Base-by-base conservation (phyloP, 2,113 vertebrate genomes). In the Phycodurus eques region DNA sequence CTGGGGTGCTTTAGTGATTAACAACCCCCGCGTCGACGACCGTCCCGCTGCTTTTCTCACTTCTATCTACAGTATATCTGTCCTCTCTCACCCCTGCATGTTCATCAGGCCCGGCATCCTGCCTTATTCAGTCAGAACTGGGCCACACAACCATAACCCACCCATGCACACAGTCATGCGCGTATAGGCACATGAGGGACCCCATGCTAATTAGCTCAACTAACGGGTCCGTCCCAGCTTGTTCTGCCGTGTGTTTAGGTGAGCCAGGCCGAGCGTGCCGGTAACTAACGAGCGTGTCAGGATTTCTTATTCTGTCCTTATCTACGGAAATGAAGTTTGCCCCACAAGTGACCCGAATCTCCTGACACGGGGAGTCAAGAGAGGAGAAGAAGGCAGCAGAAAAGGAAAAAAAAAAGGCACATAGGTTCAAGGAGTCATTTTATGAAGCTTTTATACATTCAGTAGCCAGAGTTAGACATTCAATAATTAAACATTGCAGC, bases 231-330 rank as follows among this genome's bases (percentile, higher is more conserved):
- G 87, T 73, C 83, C 76, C 60, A 1, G 70, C 79, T 49, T 51
- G 83, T 65, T 65, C 39, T 67, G 35, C 8, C 61, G 75, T 46
- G 63, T 72, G 83, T 0, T 74, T 67, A 72, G 79, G 82, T 86
- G 82, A 83, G 53, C 17, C 20, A 33, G 66, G 68, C 77, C 79
- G 62, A 81, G 76, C 61, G 74, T 75, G 79, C 60, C 49, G 75
- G 83, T 85, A 81, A 87, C 75, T 86, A 85, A 89, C 81, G 71
- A 62, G 65, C 68, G 74, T 81, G 84, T 73, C 78, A 79, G 78
- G 90, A 81, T 87, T 86, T 87, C 80, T 86, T 80, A 85, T 88
- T 78, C 80, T 87, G 89, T 85, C 90, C 89, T 88, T 82, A 82
- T 87, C 85, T 88, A 84, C 80, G 83, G 81, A 89, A 89, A 91